Percentiles rank a stretch among this genome's conserved stretches.
Evolutionary conservation across 2,113 vertebrate genomes (phyloP).

Genomic region (Scopus umbretta): DNA sequence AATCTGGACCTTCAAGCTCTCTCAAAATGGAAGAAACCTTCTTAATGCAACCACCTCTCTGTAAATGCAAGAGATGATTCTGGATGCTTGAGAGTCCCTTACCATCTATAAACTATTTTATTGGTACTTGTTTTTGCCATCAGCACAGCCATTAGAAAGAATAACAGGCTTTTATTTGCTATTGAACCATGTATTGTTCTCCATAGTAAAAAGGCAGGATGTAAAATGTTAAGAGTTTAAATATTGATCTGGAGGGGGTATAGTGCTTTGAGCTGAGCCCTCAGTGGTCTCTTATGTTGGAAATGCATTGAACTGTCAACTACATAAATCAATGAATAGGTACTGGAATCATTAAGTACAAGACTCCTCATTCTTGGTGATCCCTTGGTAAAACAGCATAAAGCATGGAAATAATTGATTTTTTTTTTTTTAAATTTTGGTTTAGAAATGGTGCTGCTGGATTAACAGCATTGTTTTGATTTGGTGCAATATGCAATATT

Average conservation of each 20-base stretch:
- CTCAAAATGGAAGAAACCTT: background rate
- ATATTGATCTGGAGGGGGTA: background rate
- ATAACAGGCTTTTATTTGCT: background rate
- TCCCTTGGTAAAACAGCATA: background rate
- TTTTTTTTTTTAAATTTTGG: background rate
- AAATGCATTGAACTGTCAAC: conserved; percentile 13
- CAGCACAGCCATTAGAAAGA: background rate
- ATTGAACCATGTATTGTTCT: background rate
- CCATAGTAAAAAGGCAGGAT: background rate
- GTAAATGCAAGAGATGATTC: background rate
- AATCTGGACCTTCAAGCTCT: background rate
- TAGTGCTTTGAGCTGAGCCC: conserved; percentile 5
- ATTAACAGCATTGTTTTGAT: background rate
- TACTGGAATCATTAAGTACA: background rate
- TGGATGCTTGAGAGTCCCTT: background rate
- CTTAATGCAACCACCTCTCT: background rate
- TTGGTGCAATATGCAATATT: background rate
- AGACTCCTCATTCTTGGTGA: background rate
- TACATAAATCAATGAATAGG: background rate
- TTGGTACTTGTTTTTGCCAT: background rate
- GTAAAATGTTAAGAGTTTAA: conserved; percentile 21
- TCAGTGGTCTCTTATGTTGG: background rate
- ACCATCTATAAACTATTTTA: background rate
- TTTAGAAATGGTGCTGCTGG: background rate
- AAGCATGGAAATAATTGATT: background rate